A percentile compares a stretch with the other conserved stretches of the same genome.
phyloP scores from a whole-genome alignment of 2,113 vertebrate species.

The Myrmecophaga tridactyla region DNA sequence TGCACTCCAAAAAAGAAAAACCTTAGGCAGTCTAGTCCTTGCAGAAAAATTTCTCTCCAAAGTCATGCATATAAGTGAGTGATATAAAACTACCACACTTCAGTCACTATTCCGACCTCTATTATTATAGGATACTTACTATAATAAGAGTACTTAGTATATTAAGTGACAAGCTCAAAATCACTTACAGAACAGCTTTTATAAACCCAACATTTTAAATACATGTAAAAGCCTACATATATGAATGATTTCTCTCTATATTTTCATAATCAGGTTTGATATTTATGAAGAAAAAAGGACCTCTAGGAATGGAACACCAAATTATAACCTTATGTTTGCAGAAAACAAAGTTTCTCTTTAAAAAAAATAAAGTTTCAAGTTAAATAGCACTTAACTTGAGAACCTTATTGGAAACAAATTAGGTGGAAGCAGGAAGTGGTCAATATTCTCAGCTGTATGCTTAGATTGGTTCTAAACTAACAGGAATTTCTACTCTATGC shows the following conservation, averaged over 20 bases:
- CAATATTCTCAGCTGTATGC: not conserved
- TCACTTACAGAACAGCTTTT: conserved; percentile 1
- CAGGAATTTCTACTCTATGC: not conserved
- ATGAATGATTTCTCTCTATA: not conserved
- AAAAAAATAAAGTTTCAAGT: conserved; percentile 26
- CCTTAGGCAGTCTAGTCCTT: not conserved
- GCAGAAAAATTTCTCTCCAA: not conserved
- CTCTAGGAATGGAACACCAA: not conserved
- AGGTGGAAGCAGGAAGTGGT: not conserved
- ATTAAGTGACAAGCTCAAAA: not conserved
- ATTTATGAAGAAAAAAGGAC: not conserved
- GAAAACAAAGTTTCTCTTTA: conserved; percentile 22
- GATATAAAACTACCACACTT: not conserved
- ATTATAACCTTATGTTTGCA: not conserved
- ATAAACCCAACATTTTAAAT: not conserved
- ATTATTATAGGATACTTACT: too few species aligned
- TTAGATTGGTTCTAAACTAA: not conserved
- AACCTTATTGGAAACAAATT: not conserved
- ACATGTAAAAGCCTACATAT: not conserved
- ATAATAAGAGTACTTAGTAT: too few species aligned
- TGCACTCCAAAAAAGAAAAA: too few species aligned
- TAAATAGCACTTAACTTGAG: not conserved
- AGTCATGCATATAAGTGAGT: too few species aligned
- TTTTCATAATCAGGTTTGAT: conserved; percentile 35
- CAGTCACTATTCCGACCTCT: not conserved